A percentile compares a stretch with the other conserved stretches of the same genome.
Conservation (phyloP, 2,113 vertebrate genomes). For the Macroglossus sobrinus region DNA sequence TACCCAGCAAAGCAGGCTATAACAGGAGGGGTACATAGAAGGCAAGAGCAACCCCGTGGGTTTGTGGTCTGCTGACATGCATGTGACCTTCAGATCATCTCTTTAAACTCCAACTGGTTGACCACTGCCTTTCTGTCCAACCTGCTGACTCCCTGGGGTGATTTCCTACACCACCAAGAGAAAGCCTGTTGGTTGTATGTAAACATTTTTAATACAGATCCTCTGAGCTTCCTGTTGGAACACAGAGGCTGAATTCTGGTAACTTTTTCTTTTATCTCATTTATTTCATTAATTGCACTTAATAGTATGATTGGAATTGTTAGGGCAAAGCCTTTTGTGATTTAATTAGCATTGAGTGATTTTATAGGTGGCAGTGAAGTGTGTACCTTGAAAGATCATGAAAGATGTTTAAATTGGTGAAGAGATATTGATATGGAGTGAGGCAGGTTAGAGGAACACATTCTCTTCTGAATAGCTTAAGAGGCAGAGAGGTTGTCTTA, state of each 20-base stretch:
- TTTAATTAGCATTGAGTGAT: conserved; percentile 30
- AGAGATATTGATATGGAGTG: background rate
- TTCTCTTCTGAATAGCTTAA: background rate
- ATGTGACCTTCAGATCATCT: background rate
- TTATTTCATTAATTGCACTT: conserved; percentile 31
- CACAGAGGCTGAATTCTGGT: background rate
- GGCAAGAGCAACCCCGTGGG: background rate
- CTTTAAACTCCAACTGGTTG: background rate
- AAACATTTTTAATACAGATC: background rate
- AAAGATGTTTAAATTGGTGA: background rate
- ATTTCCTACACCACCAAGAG: background rate
- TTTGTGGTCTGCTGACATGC: background rate
- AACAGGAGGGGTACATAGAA: background rate
- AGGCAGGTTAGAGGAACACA: background rate
- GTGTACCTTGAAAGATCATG: conserved; percentile 3
- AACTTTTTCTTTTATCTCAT: background rate
- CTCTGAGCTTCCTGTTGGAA: background rate
- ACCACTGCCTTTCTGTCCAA: background rate
- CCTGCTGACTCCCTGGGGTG: background rate
- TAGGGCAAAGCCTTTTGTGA: background rate
- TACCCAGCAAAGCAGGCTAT: background rate
- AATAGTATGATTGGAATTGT: conserved; percentile 16
- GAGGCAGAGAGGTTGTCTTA: background rate
- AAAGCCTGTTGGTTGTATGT: background rate
- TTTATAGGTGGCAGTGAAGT: background rate